Conservation (phyloP, 2,888 invertebrate genomes). For the Platycnemis pennipes region DNA sequence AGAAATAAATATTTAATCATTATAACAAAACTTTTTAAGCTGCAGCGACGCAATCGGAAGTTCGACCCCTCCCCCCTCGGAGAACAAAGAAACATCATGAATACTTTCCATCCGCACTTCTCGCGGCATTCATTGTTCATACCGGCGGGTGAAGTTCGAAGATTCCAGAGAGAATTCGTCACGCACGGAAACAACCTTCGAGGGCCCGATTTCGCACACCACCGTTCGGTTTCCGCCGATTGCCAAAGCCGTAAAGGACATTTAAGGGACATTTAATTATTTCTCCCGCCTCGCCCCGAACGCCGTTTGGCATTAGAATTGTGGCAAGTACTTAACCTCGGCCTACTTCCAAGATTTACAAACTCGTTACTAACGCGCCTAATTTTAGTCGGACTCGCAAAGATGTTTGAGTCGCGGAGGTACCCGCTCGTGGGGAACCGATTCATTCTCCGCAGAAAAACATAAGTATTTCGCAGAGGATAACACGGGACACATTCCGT, state of each 20-base stretch:
- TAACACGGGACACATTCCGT: background rate
- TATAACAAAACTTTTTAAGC: too few relatives aligned
- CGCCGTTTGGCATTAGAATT: conserved; percentile 34
- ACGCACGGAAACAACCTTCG: background rate
- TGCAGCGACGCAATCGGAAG: too few relatives aligned
- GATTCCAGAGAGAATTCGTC: too few relatives aligned
- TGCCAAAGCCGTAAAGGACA: background rate
- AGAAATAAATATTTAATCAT: too few relatives aligned
- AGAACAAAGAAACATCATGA: too few relatives aligned
- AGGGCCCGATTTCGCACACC: background rate
- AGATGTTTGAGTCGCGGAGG: background rate
- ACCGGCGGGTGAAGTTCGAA: too few relatives aligned
- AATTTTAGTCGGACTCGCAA: conserved; percentile 16
- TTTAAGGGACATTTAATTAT: conserved; percentile 4
- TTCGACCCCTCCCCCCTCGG: too few relatives aligned
- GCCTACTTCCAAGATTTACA: conserved; percentile 32
- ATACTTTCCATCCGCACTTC: too few relatives aligned
- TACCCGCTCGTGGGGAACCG: background rate
- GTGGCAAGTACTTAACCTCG: conserved; percentile 25
- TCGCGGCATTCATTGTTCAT: too few relatives aligned
- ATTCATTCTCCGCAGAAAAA: background rate
- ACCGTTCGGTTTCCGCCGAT: background rate
- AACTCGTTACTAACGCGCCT: background rate
- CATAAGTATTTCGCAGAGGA: background rate
- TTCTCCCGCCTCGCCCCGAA: background rate